Evolutionary conservation across 2,113 vertebrate genomes (phyloP).

Genomic region (Muscicapa adusta): DNA sequence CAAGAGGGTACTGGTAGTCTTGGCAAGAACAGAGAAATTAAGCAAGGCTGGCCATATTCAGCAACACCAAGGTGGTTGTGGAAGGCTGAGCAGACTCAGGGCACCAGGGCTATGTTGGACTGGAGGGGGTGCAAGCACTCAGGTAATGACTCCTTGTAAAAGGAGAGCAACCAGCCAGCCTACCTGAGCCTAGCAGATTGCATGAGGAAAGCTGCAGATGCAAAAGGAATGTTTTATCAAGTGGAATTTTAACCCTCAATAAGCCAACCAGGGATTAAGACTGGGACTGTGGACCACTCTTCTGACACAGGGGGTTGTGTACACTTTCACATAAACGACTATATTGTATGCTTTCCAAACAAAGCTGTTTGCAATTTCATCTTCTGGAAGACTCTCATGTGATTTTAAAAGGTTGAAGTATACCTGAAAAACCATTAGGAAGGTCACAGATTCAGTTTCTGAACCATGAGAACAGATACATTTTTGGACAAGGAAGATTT

Average conservation of each 20-base stretch:
- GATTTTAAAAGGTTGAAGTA: background rate
- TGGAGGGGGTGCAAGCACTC: background rate
- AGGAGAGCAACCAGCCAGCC: background rate
- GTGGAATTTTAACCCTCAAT: background rate
- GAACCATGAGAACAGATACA: background rate
- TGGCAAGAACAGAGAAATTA: background rate
- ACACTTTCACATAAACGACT: background rate
- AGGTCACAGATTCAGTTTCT: background rate
- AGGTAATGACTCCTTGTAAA: no score
- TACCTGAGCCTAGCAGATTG: background rate
- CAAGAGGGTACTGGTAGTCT: background rate
- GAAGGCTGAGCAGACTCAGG: background rate
- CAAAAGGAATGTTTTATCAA: background rate
- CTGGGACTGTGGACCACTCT: background rate
- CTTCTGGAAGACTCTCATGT: background rate
- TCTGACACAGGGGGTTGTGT: background rate
- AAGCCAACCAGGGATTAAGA: background rate
- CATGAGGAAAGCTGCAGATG: background rate
- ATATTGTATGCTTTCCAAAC: background rate
- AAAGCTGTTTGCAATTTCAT: background rate
- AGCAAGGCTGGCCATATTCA: background rate
- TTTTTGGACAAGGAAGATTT: background rate
- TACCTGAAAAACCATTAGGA: background rate
- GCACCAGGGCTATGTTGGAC: fast-evolving
- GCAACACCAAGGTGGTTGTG: background rate